Conservation (phyloP, 2,113 vertebrate genomes). For the Lethenteron reissneri region DNA sequence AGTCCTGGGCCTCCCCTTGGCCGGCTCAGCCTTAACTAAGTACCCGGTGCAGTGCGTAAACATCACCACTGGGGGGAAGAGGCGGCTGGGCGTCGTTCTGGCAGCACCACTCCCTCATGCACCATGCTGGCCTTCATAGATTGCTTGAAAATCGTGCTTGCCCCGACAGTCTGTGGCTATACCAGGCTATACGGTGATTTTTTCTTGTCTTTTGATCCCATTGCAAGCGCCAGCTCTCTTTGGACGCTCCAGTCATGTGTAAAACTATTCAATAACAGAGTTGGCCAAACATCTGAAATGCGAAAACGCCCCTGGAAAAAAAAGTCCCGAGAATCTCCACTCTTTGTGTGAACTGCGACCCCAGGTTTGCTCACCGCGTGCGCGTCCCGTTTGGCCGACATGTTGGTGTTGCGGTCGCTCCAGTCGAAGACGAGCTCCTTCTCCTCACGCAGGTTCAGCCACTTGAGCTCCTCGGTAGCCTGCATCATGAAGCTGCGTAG, state of each 20-base stretch:
- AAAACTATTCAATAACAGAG: not conserved
- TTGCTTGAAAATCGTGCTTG: too few relatives aligned
- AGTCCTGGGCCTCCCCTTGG: too few relatives aligned
- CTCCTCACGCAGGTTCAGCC: slow-evolving; percentile 71
- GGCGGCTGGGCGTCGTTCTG: too few relatives aligned
- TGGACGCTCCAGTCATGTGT: not conserved
- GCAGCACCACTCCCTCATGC: too few relatives aligned
- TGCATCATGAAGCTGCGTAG: slow-evolving; percentile 42
- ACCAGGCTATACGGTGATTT: not conserved
- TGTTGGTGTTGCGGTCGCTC: slow-evolving; percentile 60
- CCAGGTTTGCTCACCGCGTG: slow-evolving; percentile 46
- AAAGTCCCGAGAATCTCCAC: not conserved
- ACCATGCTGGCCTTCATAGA: too few relatives aligned
- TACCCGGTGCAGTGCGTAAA: too few relatives aligned
- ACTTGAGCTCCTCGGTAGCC: slow-evolving; percentile 70
- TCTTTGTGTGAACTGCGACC: not conserved
- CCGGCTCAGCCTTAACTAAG: too few relatives aligned
- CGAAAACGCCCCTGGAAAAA: not conserved
- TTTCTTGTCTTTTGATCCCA: not conserved
- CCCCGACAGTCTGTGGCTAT: too few relatives aligned
- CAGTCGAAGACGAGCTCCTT: slow-evolving; percentile 77
- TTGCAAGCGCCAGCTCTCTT: not conserved
- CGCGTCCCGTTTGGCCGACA: slow-evolving; percentile 66
- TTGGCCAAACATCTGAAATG: not conserved
- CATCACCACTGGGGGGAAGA: too few relatives aligned